Percentiles rank a stretch among this genome's conserved stretches.
These are phyloP conservation scores for Diploptera punctata DNA, from an alignment of 2,888 invertebrate genomes.

Conservation along the genomic window DNA sequence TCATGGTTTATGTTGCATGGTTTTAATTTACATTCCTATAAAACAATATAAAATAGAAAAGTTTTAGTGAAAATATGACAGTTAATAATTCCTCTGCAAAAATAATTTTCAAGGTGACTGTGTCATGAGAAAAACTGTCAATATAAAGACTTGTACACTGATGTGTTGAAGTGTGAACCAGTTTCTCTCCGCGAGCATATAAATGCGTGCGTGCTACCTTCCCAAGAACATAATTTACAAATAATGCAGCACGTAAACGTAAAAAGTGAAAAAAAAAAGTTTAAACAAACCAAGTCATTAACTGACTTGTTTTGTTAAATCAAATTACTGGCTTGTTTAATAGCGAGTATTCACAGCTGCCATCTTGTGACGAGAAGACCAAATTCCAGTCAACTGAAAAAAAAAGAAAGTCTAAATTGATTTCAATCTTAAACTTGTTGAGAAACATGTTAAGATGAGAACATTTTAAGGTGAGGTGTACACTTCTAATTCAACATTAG, in stretches of 20 bases:
- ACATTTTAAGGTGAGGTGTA: no score
- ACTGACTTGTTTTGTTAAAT: background rate
- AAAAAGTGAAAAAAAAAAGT: slow-evolving; percentile 5
- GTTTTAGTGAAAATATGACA: no score
- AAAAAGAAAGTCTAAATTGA: background rate
- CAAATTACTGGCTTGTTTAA: slow-evolving; percentile 7
- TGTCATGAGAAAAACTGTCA: background rate
- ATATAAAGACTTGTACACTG: background rate
- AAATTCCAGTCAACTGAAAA: slow-evolving; percentile 2
- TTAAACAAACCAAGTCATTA: background rate
- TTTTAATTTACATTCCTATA: no score
- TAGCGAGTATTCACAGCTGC: background rate
- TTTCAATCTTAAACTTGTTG: no score
- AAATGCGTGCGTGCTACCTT: slow-evolving; percentile 25
- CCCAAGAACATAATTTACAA: slow-evolving; percentile 13
- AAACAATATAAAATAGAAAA: no score
- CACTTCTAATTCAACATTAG: no score
- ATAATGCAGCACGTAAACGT: slow-evolving; percentile 23
- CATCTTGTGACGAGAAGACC: slow-evolving; percentile 5
- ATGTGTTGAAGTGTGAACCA: slow-evolving; percentile 3
- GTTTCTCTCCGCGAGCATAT: background rate
- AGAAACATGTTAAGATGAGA: no score
- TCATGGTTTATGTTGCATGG: no score
- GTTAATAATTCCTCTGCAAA: no score
- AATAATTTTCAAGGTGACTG: background rate